Evolutionary conservation across 2,888 invertebrate genomes (phyloP).

Genomic region (Xestia ashworthii): DNA sequence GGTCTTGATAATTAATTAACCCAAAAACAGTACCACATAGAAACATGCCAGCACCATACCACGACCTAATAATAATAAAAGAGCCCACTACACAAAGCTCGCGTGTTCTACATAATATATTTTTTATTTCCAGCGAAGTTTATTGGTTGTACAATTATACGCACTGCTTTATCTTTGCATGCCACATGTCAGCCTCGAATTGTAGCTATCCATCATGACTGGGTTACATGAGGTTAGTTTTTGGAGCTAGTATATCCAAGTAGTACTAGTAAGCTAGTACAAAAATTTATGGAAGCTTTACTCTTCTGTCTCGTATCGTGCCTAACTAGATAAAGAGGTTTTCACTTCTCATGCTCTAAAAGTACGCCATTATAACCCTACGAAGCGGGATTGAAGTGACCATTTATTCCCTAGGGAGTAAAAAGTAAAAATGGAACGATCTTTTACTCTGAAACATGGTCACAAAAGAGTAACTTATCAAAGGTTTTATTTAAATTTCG

Average conservation of each 20-base stretch:
- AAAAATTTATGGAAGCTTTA: too few relatives aligned
- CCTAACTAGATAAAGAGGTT: too few relatives aligned
- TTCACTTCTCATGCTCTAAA: too few relatives aligned
- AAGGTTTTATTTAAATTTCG: too few relatives aligned
- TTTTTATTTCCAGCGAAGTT: constrained; percentile 49
- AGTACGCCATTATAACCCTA: too few relatives aligned
- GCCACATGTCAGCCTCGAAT: constrained; percentile 42
- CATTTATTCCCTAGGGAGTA: too few relatives aligned
- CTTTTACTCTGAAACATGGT: too few relatives aligned
- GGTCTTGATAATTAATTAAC: background rate
- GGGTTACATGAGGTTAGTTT: background rate
- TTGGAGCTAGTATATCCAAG: background rate
- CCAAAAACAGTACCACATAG: background rate
- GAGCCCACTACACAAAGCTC: constrained; percentile 22
- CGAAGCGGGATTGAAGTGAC: too few relatives aligned
- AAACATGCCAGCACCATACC: background rate
- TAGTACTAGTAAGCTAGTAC: background rate
- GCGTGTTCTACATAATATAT: constrained; percentile 59
- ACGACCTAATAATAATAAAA: constrained; percentile 6
- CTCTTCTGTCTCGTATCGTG: too few relatives aligned
- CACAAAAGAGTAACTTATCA: too few relatives aligned
- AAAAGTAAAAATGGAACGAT: too few relatives aligned
- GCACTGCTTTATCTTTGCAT: constrained; percentile 55
- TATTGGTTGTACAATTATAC: constrained; percentile 65
- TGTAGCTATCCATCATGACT: constrained; percentile 38